Evolutionary conservation across 2,888 invertebrate genomes (phyloP).

Genomic region (Ceratothoa steindachneri): DNA sequence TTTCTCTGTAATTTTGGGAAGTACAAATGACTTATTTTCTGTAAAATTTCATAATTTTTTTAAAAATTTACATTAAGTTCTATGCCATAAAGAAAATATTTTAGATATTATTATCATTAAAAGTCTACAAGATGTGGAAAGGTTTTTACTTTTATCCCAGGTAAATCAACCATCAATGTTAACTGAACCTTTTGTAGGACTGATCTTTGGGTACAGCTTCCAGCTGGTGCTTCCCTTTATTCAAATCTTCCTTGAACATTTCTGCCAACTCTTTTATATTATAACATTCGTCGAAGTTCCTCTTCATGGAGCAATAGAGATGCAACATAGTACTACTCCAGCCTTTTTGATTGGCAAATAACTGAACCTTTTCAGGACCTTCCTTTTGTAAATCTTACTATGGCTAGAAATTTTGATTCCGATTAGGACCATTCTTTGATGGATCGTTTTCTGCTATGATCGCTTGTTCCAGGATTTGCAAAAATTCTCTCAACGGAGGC

Average conservation of each 20-base stretch:
- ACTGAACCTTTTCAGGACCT: no score
- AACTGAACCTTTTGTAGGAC: not conserved
- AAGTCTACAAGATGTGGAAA: not conserved
- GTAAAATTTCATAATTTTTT: no score
- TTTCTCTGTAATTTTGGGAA: no score
- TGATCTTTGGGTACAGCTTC: not conserved
- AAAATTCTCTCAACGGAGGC: not conserved
- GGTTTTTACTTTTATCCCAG: not conserved
- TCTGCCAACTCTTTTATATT: not conserved
- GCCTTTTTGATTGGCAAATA: no score
- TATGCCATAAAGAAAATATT: no score
- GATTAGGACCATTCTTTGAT: no score
- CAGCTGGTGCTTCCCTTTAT: not conserved
- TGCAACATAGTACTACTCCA: not conserved
- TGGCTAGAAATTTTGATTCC: no score
- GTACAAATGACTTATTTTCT: no score
- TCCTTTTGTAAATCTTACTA: no score
- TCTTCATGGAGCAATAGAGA: not conserved
- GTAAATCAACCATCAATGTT: no score
- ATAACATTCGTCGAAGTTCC: not conserved
- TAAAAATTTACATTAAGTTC: no score
- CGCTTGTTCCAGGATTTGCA: not conserved
- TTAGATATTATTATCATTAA: no score
- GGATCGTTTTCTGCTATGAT: slow-evolving; percentile 5
- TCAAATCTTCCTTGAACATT: not conserved